These are phyloP conservation scores for Onthophagus sagittarius DNA, from an alignment of 2,888 invertebrate genomes.

Conservation along the genomic window DNA sequence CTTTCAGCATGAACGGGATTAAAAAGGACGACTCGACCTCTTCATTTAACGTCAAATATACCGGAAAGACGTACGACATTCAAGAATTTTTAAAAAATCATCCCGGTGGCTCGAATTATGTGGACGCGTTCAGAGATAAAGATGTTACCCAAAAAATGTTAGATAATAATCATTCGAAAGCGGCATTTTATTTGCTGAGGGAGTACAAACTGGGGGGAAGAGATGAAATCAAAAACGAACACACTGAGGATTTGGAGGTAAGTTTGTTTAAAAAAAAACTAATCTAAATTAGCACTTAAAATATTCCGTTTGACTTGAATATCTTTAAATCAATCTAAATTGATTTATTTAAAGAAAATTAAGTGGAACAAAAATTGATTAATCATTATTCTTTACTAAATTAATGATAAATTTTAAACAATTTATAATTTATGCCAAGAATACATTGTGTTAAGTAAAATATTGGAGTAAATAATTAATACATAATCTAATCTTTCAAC, in stretches of 20 bases:
- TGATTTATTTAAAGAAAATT: no score
- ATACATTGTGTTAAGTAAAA: no score
- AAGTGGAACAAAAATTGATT: no score
- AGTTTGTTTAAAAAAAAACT: constrained; percentile 17
- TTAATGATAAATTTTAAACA: no score
- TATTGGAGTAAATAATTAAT: no score
- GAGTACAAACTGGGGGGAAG: constrained; percentile 56
- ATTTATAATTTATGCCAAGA: no score
- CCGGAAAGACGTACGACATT: constrained; percentile 59
- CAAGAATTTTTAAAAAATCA: constrained; percentile 64
- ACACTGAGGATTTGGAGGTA: constrained; percentile 49
- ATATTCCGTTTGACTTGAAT: no score
- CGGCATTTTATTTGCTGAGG: constrained; percentile 62
- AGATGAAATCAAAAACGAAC: constrained; percentile 31
- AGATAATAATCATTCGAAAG: constrained; percentile 57
- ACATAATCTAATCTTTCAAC: no score
- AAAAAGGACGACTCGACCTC: not conserved
- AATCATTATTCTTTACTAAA: no score
- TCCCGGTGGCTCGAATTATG: constrained; percentile 68
- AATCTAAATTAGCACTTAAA: no score
- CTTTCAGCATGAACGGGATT: constrained; percentile 17
- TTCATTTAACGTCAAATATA: constrained; percentile 46
- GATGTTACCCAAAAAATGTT: constrained; percentile 55
- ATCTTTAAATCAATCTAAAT: no score
- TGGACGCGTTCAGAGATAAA: constrained; percentile 56